Percentiles rank a stretch among this genome's conserved stretches.
phyloP scores from a whole-genome alignment of 1,140 invertebrate genomes.

The Eriosoma lanigerum region DNA sequence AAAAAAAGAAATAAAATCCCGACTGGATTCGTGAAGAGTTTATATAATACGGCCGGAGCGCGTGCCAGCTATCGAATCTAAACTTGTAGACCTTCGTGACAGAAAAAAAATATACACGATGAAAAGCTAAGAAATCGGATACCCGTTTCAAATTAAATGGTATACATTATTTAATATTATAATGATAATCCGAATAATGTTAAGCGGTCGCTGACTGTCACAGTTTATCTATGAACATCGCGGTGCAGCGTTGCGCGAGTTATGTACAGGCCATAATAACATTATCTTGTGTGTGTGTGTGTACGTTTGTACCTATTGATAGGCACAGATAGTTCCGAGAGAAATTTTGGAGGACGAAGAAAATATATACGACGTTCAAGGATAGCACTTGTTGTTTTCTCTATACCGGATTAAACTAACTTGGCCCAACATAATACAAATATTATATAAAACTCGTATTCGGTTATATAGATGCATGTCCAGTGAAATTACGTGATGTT shows the following conservation, averaged over 20 bases:
- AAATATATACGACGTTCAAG: constrained; percentile 8
- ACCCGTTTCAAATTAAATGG: neutral
- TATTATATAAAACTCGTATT: constrained; percentile 28
- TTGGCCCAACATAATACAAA: neutral
- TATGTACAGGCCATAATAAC: too few species aligned
- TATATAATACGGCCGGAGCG: constrained; percentile 5
- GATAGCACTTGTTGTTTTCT: neutral
- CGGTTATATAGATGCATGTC: neutral
- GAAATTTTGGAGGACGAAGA: constrained; percentile 20
- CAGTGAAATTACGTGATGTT: constrained; percentile 42
- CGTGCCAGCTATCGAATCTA: neutral
- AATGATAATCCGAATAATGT: too few species aligned
- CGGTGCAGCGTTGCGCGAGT: too few species aligned
- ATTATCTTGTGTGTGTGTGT: too few species aligned
- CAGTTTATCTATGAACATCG: too few species aligned
- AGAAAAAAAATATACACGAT: neutral
- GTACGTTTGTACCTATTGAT: too few species aligned
- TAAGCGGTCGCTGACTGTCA: too few species aligned
- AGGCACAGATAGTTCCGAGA: too few species aligned
- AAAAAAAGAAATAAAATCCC: too few species aligned
- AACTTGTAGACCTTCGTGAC: neutral
- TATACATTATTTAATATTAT: neutral
- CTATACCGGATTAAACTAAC: neutral
- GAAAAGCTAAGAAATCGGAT: neutral
- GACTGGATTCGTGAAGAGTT: constrained; percentile 3